Evolutionary conservation across 2,888 invertebrate species (phyloP).

Genomic region (Spodoptera exigua): DNA sequence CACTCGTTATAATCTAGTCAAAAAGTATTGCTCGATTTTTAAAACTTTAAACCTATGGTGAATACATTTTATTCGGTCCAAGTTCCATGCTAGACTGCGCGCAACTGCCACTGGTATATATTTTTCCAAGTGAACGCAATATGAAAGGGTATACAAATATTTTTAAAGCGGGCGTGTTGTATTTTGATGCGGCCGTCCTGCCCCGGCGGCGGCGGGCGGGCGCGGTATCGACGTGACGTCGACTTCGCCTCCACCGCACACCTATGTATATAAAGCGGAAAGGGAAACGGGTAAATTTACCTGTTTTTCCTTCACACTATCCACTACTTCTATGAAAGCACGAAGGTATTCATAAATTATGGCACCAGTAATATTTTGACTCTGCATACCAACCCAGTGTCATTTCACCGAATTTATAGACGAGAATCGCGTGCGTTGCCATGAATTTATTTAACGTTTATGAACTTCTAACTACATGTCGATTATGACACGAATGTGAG

Average conservation of each 20-base stretch:
- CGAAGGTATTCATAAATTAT: constrained; percentile 44
- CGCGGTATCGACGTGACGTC: constrained; percentile 61
- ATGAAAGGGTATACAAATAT: constrained; percentile 67
- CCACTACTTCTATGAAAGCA: constrained; percentile 46
- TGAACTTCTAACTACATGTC: constrained; percentile 43
- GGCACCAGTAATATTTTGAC: constrained; percentile 23
- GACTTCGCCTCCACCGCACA: constrained; percentile 49
- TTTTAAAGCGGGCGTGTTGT: constrained; percentile 65
- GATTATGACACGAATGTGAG: constrained; percentile 38
- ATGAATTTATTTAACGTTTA: constrained; percentile 36
- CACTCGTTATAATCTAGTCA: too few species aligned
- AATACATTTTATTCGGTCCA: constrained; percentile 17
- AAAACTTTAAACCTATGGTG: constrained; percentile 3
- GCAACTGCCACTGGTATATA: constrained; percentile 42
- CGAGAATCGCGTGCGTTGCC: constrained; percentile 34
- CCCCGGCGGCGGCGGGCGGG: constrained; percentile 46
- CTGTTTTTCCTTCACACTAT: constrained; percentile 59
- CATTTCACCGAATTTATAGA: constrained; percentile 18
- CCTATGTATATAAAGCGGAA: constrained; percentile 41
- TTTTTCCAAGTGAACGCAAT: constrained; percentile 49
- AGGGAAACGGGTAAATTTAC: constrained; percentile 62
- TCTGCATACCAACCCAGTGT: constrained; percentile 23
- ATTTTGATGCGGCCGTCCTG: constrained; percentile 61
- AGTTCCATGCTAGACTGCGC: constrained; percentile 23
- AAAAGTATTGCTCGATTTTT: too few species aligned